Evolutionary conservation across 2,797 vertebrate species (phyloP).

Genomic region (Adrianichthys oophorus): DNA sequence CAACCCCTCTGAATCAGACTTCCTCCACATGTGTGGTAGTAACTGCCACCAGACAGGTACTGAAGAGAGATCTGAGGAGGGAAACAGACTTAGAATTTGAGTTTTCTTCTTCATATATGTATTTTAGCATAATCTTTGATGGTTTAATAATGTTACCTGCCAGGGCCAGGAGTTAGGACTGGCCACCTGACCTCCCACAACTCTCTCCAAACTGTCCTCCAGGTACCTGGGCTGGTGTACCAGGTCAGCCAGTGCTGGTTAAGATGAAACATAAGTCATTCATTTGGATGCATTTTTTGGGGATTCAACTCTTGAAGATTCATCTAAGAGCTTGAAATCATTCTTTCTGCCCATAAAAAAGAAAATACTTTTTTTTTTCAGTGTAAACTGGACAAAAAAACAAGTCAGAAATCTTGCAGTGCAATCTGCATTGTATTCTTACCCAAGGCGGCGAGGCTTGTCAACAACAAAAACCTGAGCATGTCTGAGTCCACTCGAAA

Average conservation of each 20-base stretch:
- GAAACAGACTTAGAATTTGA: background rate
- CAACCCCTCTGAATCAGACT: constrained; percentile 76
- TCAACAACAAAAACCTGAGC: constrained; percentile 21
- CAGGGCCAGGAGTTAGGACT: constrained; percentile 55
- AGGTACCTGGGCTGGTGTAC: constrained; percentile 30
- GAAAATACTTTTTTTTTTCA: no score
- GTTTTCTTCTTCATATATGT: background rate
- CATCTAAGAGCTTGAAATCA: no score
- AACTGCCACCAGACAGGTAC: constrained; percentile 66
- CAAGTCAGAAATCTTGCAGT: background rate
- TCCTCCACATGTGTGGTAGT: constrained; percentile 82
- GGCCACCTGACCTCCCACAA: constrained; percentile 44
- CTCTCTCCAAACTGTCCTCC: constrained; percentile 29
- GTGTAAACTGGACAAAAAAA: background rate
- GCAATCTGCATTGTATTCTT: background rate
- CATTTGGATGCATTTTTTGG: background rate
- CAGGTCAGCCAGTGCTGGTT: constrained; percentile 38
- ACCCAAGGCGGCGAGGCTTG: constrained; percentile 17
- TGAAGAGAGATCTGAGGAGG: constrained; percentile 48
- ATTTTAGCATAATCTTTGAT: background rate
- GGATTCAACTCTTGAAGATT: no score
- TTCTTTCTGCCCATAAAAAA: background rate
- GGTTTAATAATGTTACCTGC: constrained; percentile 47
- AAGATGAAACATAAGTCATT: constrained; percentile 5
- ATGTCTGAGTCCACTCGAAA: constrained; percentile 5